Evolutionary conservation across 2,888 invertebrate genomes (phyloP), one percentile per base, ranked within the genome.

Genomic region (Microplitis deprimator): DNA sequence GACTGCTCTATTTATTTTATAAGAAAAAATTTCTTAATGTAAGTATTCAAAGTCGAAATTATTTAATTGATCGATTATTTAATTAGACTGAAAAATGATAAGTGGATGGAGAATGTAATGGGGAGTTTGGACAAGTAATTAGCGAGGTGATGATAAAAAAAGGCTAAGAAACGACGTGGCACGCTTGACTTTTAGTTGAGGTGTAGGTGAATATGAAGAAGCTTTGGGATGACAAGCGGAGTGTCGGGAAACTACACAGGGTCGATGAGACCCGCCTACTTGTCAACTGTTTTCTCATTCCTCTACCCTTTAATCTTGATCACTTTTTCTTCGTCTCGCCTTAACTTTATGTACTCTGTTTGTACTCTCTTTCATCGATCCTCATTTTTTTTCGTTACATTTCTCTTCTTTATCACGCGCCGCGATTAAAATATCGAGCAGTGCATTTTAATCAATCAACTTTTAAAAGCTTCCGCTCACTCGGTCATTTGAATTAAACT

Each of bases 231-330:
- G 50, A 40, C 77, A 62, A 73, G 77, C 74, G 50, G 4, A 50
- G 81, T 79, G 75, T 81, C 81, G 81, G 81, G 83, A 83, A 29
- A 50, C 50, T 50, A 50, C 82, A 83, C 82, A 83, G 82, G 83
- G 82, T 83, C 81, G 82, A 79, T 81, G 79, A 77, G 81, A 79
- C 82, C 81, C 79, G 77, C 82, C 81, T 75, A 76, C 77, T 74
- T 68, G 61, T 73, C 70, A 60, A 50, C 40, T 60, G 60, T 72
- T 71, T 61, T 62, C 60, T 62, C 64, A 73, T 73, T 74, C 76
- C 13, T 50, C 50, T 50, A 50, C 13, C 50, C 13, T 50, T 50
- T 50, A 8, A 50, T 50, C 50, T 50, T 50, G 50, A 50, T 50
- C 40, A 50, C 10, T 41, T 59, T 40, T 6, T 65, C 7, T 65